phyloP scores from a whole-genome alignment of 2,113 vertebrate genomes.

The Girardinichthys multiradiatus region DNA sequence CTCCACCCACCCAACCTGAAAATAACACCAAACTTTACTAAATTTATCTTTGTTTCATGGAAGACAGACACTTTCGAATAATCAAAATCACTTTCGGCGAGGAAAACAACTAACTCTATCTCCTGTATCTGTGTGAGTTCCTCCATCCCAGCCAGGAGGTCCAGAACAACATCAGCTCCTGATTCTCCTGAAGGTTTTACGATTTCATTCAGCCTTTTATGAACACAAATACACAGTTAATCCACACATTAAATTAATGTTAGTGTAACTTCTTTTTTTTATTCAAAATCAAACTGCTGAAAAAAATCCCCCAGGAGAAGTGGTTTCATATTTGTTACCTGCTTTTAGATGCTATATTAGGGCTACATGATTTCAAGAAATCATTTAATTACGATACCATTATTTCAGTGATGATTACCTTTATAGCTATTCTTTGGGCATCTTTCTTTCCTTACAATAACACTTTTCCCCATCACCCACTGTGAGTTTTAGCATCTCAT shows the following conservation, averaged over 20 bases:
- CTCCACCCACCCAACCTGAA: slow-evolving; percentile 84
- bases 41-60: not conserved
- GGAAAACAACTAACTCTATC: slow-evolving; percentile 78
- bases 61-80: not conserved
- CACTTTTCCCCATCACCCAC: too few relatives aligned
- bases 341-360: too few relatives aligned
- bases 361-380: too few relatives aligned
- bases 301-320: too few relatives aligned
- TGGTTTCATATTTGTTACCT: too few relatives aligned
- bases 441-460: too few relatives aligned
- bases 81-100: not conserved
- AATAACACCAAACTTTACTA: not conserved
- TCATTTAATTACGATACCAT: too few relatives aligned
- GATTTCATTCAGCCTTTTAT: slow-evolving; percentile 79
- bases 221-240: slow-evolving; percentile 45
- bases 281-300: too few relatives aligned
- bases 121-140: slow-evolving; percentile 74
- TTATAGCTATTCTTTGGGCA: too few relatives aligned
- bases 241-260: not conserved
- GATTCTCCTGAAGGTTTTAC: slow-evolving; percentile 19
- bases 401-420: too few relatives aligned
- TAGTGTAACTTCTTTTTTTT: too few relatives aligned
- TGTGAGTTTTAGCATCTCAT: too few relatives aligned
- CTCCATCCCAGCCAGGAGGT: slow-evolving; percentile 71
- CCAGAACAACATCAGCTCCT: slow-evolving; percentile 5